Conservation (phyloP, 1,140 invertebrate species). For the Procambarus clarkii region DNA sequence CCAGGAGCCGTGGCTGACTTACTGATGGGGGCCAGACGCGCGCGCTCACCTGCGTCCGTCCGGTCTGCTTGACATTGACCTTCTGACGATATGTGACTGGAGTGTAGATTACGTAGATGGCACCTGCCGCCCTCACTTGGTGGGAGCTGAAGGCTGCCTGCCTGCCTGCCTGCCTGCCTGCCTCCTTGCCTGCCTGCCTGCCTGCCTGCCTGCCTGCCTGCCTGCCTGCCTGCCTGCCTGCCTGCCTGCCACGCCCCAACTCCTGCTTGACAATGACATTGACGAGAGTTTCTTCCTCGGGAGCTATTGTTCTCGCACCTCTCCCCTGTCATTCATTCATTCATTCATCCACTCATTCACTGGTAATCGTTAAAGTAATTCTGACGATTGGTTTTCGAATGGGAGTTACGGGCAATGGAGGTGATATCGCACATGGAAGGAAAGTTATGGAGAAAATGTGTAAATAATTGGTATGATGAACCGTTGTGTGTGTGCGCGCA, state of each 20-base stretch:
- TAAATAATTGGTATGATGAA: too few relatives aligned
- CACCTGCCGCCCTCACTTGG: not conserved
- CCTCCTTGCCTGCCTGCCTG: not conserved
- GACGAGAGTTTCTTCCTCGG: not conserved
- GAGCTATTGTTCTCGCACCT: not conserved
- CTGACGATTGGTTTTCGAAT: too few relatives aligned
- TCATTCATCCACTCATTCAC: too few relatives aligned
- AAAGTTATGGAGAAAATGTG: too few relatives aligned
- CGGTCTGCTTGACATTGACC: conserved; percentile 38
- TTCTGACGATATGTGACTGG: conserved; percentile 20
- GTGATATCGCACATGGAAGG: too few relatives aligned
- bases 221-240: not conserved
- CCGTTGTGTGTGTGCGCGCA: too few relatives aligned
- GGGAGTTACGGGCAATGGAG: too few relatives aligned
- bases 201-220: not conserved
- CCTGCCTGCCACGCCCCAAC: too few relatives aligned
- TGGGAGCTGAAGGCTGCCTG: not conserved
- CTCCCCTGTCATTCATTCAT: too few relatives aligned
- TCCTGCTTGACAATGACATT: not conserved
- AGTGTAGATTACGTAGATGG: conserved; percentile 3
- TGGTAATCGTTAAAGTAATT: too few relatives aligned
- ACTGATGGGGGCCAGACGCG: not conserved
- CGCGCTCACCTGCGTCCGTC: not conserved
- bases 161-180: too few relatives aligned
- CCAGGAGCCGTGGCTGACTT: not conserved